Conservation (phyloP, 1,140 invertebrate species). For the Zelostemma sp. region DNA sequence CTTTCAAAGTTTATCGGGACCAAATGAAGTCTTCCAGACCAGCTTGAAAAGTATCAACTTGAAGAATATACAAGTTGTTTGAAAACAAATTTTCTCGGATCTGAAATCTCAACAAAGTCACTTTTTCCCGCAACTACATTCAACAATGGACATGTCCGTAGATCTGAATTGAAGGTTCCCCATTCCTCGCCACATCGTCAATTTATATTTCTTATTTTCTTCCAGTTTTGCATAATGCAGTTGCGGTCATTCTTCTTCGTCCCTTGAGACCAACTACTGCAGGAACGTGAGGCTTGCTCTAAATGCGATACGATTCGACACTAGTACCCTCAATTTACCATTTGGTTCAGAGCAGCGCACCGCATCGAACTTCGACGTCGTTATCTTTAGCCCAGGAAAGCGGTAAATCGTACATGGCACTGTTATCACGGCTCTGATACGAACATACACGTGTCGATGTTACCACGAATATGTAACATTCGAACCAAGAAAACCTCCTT, state of each 20-base stretch:
- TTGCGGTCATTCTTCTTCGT: background rate
- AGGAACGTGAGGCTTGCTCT: slow-evolving; percentile 7
- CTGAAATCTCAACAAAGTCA: too few species aligned
- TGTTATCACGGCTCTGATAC: slow-evolving; percentile 29
- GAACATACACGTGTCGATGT: slow-evolving; percentile 29
- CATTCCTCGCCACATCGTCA: background rate
- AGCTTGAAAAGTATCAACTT: too few species aligned
- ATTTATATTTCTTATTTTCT: background rate
- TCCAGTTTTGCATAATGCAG: slow-evolving; percentile 5
- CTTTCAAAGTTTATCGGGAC: too few species aligned
- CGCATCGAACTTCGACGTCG: slow-evolving; percentile 31
- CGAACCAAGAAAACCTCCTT: too few species aligned
- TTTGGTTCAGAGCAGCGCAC: slow-evolving; percentile 21
- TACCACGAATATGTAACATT: slow-evolving; percentile 27
- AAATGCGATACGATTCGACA: slow-evolving; percentile 21
- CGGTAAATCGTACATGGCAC: slow-evolving; percentile 26
- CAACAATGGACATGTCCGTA: too few species aligned
- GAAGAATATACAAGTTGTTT: too few species aligned
- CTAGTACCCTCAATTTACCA: slow-evolving; percentile 17
- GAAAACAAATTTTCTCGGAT: too few species aligned
- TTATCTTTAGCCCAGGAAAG: slow-evolving; percentile 26
- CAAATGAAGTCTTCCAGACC: too few species aligned
- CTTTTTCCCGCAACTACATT: too few species aligned
- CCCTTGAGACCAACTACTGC: slow-evolving; percentile 18
- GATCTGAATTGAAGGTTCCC: too few species aligned